phyloP scores from a whole-genome alignment of 2,797 vertebrate genomes.

The Eidolon dupreanum region DNA sequence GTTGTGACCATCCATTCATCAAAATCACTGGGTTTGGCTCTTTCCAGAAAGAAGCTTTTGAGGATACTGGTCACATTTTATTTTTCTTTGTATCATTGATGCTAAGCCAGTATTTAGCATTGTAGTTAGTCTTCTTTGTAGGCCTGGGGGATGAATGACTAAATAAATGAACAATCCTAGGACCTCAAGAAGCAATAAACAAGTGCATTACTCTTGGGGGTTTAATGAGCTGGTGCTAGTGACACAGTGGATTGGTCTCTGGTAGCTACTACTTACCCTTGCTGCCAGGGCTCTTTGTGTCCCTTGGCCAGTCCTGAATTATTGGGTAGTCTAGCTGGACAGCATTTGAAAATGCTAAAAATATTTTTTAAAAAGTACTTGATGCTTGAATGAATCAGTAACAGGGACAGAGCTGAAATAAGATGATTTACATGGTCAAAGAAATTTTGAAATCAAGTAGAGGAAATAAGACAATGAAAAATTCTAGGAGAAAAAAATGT shows the following conservation, averaged over 20 bases:
- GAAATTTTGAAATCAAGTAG: neutral
- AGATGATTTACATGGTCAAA: slow-evolving; percentile 69
- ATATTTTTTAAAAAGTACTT: neutral
- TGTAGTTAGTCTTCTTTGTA: neutral
- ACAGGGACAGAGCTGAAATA: neutral
- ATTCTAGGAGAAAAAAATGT: neutral
- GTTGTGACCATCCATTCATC: neutral
- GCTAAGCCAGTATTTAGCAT: neutral
- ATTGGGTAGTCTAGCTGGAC: neutral
- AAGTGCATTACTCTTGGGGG: neutral
- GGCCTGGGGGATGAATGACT: neutral
- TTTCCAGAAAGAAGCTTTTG: neutral
- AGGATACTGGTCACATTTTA: neutral
- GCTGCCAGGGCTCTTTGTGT: neutral
- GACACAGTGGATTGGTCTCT: neutral
- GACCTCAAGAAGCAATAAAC: neutral
- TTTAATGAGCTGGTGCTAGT: neutral
- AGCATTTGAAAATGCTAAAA: neutral
- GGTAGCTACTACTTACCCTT: neutral
- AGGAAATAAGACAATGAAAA: slow-evolving; percentile 8
- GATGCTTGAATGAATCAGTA: neutral
- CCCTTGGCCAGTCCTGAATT: slow-evolving; percentile 16
- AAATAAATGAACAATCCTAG: slow-evolving; percentile 7
- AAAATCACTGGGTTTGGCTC: neutral
- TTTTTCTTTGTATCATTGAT: slow-evolving; percentile 12